Evolutionary conservation across 2,888 invertebrate species (phyloP).

Genomic region (Drosophila borealis): DNA sequence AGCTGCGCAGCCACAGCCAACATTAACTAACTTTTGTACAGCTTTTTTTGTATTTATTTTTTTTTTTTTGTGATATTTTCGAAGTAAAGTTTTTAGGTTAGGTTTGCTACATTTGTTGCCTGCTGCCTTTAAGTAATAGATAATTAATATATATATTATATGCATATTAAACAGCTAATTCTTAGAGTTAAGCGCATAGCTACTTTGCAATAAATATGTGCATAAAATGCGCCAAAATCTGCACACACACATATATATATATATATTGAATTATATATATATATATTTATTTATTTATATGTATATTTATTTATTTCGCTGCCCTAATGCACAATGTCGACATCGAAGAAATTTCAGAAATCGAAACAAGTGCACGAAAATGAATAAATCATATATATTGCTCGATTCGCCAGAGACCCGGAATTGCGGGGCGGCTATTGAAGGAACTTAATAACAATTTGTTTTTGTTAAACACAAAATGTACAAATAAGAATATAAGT

Average conservation of each 20-base stretch:
- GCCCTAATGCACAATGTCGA: slow-evolving; percentile 63
- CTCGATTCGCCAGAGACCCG: slow-evolving; percentile 49
- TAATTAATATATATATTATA: slow-evolving; percentile 43
- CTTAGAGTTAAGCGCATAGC: slow-evolving; percentile 66
- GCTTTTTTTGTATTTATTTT: slow-evolving; percentile 46
- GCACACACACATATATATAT: slow-evolving; percentile 43
- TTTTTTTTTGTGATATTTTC: slow-evolving; percentile 62
- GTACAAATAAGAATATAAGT: slow-evolving; percentile 44
- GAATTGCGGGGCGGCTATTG: slow-evolving; percentile 30
- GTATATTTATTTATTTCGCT: slow-evolving; percentile 55
- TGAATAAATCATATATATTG: slow-evolving; percentile 66
- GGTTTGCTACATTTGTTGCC: slow-evolving; percentile 70
- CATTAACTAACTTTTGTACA: slow-evolving; percentile 80
- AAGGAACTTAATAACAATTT: slow-evolving; percentile 74
- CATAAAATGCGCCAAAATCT: slow-evolving; percentile 63
- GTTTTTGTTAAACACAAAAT: slow-evolving; percentile 47
- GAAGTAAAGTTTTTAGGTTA: slow-evolving; percentile 66
- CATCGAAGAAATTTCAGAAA: slow-evolving; percentile 44
- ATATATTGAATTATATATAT: slow-evolving; percentile 31
- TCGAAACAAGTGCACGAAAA: slow-evolving; percentile 45
- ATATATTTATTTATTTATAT: slow-evolving; percentile 31
- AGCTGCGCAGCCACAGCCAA: slow-evolving; percentile 63
- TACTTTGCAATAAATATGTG: slow-evolving; percentile 73
- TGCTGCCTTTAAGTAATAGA: slow-evolving; percentile 68
- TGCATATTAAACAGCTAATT: slow-evolving; percentile 67